Conservation (phyloP, 1,140 invertebrate genomes). For the Leptestheria dahalacensis region DNA sequence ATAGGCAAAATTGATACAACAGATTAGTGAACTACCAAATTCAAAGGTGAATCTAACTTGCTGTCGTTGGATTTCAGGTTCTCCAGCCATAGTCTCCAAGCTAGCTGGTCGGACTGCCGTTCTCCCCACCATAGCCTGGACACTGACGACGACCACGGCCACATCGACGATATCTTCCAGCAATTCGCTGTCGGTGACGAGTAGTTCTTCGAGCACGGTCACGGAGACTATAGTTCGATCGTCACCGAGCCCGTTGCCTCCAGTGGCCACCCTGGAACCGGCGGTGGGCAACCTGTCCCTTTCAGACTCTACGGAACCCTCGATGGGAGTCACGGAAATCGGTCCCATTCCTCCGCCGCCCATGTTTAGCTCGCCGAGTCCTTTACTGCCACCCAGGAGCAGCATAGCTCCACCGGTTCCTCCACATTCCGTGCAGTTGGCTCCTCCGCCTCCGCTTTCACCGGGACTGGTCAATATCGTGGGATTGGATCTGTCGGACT, state of each 20-base stretch:
- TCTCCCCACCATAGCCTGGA: background rate
- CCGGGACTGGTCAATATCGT: conserved; percentile 22
- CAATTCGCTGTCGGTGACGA: background rate
- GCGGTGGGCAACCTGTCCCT: background rate
- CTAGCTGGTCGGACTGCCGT: conserved; percentile 2
- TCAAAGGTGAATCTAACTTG: background rate
- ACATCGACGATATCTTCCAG: background rate
- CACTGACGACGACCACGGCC: background rate
- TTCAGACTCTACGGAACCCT: conserved; percentile 68
- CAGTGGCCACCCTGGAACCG: background rate
- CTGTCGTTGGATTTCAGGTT: background rate
- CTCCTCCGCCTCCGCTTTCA: conserved; percentile 1
- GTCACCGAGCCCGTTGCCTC: background rate
- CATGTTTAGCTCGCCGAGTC: conserved; percentile 82
- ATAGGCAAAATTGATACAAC: too few relatives aligned
- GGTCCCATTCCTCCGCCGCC: conserved; percentile 86
- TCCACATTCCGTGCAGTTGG: conserved; percentile 4
- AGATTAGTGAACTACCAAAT: too few relatives aligned
- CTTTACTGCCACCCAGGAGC: conserved; percentile 41
- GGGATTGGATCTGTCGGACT: conserved; percentile 33
- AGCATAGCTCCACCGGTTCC: conserved; percentile 24
- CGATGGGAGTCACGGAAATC: conserved; percentile 79
- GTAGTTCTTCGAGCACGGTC: background rate
- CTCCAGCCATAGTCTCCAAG: conserved; percentile 6
- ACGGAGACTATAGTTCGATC: background rate